These are phyloP conservation scores for Plebejus melissa DNA, from an alignment of 2,888 invertebrate genomes.

Conservation along the genomic window DNA sequence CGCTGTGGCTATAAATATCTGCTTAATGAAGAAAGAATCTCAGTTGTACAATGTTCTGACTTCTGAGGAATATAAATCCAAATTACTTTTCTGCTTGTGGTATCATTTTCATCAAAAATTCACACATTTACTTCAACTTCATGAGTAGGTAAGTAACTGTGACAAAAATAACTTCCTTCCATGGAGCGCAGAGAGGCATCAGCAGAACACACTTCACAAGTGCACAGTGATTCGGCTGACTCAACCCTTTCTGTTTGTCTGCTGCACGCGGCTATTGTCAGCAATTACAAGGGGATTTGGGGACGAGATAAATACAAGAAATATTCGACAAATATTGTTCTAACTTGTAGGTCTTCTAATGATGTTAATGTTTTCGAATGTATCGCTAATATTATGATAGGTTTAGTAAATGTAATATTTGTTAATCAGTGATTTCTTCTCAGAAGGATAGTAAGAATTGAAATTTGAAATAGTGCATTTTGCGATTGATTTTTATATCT, in stretches of 20 bases:
- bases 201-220: not conserved
- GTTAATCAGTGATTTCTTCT: not conserved
- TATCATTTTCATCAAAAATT: not conserved
- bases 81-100: not conserved
- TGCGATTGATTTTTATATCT: not conserved
- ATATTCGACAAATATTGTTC: not conserved
- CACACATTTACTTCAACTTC: not conserved
- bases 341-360: not conserved
- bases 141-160: not conserved
- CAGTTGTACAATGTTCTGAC: not conserved
- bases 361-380: not conserved
- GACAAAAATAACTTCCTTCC: not conserved
- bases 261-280: constrained; percentile 4
- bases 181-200: not conserved
- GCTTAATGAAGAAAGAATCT: not conserved
- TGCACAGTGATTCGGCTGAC: not conserved
- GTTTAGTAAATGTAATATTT: not conserved
- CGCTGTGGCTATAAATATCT: not conserved
- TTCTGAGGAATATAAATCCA: not conserved
- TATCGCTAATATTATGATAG: not conserved
- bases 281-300: constrained; percentile 20
- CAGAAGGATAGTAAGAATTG: not conserved
- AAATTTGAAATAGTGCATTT: not conserved
- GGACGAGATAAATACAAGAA: constrained; percentile 19
- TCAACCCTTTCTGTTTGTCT: constrained; percentile 14